A percentile compares a stretch with the other conserved stretches of the same genome.
phyloP scores from a whole-genome alignment of 1,140 invertebrate species.

The Cydia pomonella region DNA sequence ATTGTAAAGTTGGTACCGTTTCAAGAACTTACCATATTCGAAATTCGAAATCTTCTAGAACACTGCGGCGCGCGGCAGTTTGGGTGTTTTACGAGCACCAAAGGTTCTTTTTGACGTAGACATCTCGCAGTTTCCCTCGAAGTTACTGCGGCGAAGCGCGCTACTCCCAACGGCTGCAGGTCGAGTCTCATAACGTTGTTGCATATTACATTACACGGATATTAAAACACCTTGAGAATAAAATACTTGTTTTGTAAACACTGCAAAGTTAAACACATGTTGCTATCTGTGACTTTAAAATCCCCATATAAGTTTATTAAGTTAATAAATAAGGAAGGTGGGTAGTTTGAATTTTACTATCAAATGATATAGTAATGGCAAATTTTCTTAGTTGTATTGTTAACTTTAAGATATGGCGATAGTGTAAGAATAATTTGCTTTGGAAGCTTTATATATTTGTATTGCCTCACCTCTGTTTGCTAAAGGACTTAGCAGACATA shows the following conservation, averaged over 20 bases:
- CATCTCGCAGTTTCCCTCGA: constrained; percentile 55
- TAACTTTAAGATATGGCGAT: not conserved
- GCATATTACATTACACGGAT: not conserved
- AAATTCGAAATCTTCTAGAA: constrained; percentile 40
- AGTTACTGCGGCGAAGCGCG: constrained; percentile 51
- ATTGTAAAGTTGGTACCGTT: constrained; percentile 23
- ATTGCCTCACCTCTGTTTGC: not conserved
- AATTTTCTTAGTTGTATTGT: not conserved
- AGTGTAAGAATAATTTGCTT: not conserved
- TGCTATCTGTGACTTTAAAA: not conserved
- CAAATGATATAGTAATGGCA: no score
- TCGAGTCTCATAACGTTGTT: not conserved
- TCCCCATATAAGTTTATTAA: not conserved
- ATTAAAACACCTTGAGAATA: constrained; percentile 1
- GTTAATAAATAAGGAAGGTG: not conserved
- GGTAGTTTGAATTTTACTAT: constrained; percentile 3
- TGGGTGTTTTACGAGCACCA: constrained; percentile 39
- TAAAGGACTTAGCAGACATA: not conserved
- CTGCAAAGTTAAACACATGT: not conserved
- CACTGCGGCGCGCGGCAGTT: constrained; percentile 38
- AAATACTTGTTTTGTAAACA: not conserved
- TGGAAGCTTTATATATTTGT: not conserved
- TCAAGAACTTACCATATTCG: constrained; percentile 55
- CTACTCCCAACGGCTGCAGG: constrained; percentile 33
- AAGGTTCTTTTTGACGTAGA: constrained; percentile 45